These are phyloP conservation scores for Penaeus indicus DNA, from an alignment of 1,140 invertebrate species.

Conservation along the genomic window DNA sequence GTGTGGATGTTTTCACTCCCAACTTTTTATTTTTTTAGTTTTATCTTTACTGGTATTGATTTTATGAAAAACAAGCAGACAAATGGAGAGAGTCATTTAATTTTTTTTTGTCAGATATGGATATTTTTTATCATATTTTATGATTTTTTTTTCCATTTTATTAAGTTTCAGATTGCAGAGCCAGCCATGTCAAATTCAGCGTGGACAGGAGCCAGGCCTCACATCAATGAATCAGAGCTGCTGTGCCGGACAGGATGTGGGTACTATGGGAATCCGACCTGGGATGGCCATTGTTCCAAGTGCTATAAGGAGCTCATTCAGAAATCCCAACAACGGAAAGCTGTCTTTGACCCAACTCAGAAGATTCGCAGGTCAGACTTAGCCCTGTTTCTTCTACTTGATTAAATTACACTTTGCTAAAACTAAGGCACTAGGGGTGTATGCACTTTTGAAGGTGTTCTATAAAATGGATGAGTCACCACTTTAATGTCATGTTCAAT, in stretches of 20 bases:
- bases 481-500: too few relatives aligned
- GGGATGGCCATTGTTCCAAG: constrained; percentile 97
- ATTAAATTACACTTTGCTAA: too few relatives aligned
- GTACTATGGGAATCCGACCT: constrained; percentile 96
- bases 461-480: too few relatives aligned
- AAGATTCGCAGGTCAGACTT: constrained; percentile 37
- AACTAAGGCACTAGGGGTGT: too few relatives aligned
- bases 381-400: neutral
- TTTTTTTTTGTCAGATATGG: neutral
- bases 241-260: constrained; percentile 96
- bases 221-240: constrained; percentile 87
- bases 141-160: neutral
- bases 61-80: too few relatives aligned
- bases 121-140: neutral
- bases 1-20: too few relatives aligned
- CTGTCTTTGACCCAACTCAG: constrained; percentile 63
- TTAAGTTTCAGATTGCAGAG: neutral
- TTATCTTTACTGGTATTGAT: too few relatives aligned
- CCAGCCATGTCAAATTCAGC: constrained; percentile 33
- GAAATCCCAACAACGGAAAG: constrained; percentile 62
- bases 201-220: constrained; percentile 76
- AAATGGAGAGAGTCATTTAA: too few relatives aligned
- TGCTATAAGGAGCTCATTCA: constrained; percentile 75
- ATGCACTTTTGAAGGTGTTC: too few relatives aligned
- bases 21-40: too few relatives aligned